Evolutionary conservation across 2,888 invertebrate species (phyloP).

Genomic region (Pterobdella sp.): DNA sequence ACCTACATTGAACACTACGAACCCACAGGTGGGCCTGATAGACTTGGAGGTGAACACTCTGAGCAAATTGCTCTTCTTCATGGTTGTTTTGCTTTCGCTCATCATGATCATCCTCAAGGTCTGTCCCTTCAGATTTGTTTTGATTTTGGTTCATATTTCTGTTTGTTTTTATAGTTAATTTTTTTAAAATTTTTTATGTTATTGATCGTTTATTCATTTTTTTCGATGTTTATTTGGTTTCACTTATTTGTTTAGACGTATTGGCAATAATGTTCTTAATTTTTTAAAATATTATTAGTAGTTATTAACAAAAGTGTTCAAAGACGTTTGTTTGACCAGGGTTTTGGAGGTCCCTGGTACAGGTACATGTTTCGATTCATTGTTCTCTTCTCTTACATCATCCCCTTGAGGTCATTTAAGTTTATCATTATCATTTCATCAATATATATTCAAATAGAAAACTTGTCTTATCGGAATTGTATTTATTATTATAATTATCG

Average conservation of each 20-base stretch:
- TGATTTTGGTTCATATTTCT: no score
- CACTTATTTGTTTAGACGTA: no score
- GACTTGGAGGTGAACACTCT: conserved; percentile 93
- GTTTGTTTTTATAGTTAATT: no score
- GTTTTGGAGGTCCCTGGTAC: conserved; percentile 92
- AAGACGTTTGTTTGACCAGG: no score
- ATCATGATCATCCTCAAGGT: conserved; percentile 88
- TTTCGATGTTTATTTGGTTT: no score
- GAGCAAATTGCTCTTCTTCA: conserved; percentile 80
- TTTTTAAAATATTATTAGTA: no score
- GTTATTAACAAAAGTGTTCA: no score
- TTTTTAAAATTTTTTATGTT: no score
- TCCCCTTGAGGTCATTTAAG: conserved; percentile 72
- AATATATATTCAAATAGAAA: no score
- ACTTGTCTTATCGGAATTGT: no score
- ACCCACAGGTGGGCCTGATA: conserved; percentile 62
- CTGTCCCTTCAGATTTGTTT: conserved; percentile 7
- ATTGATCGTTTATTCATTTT: no score
- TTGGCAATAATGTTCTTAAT: no score
- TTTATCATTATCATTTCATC: not conserved
- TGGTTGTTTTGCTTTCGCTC: conserved; percentile 78
- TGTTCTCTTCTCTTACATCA: conserved; percentile 94
- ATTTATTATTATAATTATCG: not conserved
- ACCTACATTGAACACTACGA: not conserved
- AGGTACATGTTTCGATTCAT: conserved; percentile 91